Evolutionary conservation across 2,888 invertebrate species (phyloP), one percentile per base, ranked within the genome.

Genomic region (Aelia acuminata): DNA sequence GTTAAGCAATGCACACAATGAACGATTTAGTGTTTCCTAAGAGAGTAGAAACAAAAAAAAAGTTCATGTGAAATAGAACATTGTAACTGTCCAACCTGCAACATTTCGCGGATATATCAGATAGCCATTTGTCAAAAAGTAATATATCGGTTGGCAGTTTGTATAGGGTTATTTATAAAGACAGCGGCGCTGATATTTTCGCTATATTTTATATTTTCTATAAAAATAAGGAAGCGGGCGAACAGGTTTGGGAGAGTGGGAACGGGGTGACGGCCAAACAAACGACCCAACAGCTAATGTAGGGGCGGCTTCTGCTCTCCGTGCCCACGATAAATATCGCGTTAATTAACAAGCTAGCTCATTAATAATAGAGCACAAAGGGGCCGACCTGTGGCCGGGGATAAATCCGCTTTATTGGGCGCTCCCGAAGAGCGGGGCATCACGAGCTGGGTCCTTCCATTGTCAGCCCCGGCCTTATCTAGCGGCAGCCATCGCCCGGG

Each of bases 281-380:
- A 80, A 80, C 80, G 80, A 80, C 22, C 80, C 43, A 3, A 43
- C 43, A 80, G 80, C 43, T 80, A 80, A 80, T 43, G 43, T 43
- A 47, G 22, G 80, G 39, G 43, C 43, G 80, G 80, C 80, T 80
- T 80, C 80, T 80, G 80, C 80, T 47, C 22, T 3, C 22, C 80
- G 4, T 80, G 43, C 11, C 43, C 43, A 80, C 80, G 80, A 53
- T 53, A 85, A 85, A 85, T 85, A 85, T 85, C 53, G 57, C 57
- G 85, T 85, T 85, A 85, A 85, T 85, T 85, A 85, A 85, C 53
- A 31, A 50, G 11, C n/a, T 22, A 35, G 49, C 39, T 85, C 85
- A 85, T 85, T 53, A 85, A 85, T 85, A 53, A 85, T 31, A 31
- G 26, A 50, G 53, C n/a, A 85, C 85, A 85, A 85, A 85, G 85